Conservation (phyloP, 1,140 invertebrate genomes). For the Diorhabda elongata region DNA sequence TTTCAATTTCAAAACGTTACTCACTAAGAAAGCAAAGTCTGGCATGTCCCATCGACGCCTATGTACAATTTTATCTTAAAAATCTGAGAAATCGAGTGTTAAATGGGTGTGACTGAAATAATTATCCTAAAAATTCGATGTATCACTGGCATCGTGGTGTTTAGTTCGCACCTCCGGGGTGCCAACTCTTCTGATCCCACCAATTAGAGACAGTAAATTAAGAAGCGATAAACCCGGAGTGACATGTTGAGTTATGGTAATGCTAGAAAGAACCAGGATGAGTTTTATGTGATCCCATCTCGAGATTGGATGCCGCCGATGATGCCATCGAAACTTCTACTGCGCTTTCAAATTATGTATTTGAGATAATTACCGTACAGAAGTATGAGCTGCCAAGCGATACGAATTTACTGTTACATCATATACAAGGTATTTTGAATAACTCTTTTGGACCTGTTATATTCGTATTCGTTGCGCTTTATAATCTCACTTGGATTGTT, state of each 20-base stretch:
- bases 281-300: conserved; percentile 7
- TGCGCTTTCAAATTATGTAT: conserved; percentile 13
- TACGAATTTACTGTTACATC: no score
- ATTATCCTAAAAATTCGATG: conserved; percentile 48
- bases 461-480: no score
- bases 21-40: no score
- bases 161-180: conserved; percentile 42
- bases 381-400: neutral
- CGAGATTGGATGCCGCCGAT: conserved; percentile 8
- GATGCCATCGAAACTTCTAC: conserved; percentile 7
- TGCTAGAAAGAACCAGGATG: conserved; percentile 11
- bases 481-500: no score
- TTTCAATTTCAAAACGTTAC: no score
- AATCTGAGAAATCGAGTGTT: conserved; percentile 39
- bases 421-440: no score
- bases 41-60: neutral
- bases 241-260: conserved; percentile 33
- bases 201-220: conserved; percentile 47
- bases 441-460: no score
- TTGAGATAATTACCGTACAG: neutral
- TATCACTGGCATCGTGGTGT: conserved; percentile 40
- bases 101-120: conserved; percentile 46
- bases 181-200: conserved; percentile 38
- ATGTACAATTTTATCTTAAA: conserved; percentile 4
- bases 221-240: conserved; percentile 35